Evolutionary conservation across 2,113 vertebrate genomes (phyloP), one percentile per base, ranked within the genome.

Genomic region (Genyomyrus donnyi): DNA sequence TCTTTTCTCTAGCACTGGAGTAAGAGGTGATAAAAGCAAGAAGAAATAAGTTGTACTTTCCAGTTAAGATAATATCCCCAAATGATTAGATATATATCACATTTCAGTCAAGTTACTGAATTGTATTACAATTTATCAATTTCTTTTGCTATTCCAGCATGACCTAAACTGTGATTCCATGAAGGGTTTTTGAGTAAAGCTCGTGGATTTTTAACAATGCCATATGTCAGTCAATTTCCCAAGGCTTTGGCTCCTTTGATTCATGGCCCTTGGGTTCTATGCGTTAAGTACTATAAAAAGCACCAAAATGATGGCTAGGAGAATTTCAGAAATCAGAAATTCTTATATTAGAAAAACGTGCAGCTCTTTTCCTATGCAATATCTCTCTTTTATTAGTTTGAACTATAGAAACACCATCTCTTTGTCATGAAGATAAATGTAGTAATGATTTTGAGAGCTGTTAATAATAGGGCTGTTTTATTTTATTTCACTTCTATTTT

Each of bases 251-350:
- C 74, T 80, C 31, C 74, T 42, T 17, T 42, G 19, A 80, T 17
- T 39, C 74, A 42, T 80, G 35, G 27, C 66, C 10, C 11, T 74
- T 74, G n/a, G 66, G 31, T 35, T 74, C 31, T 13, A 74, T 2
- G 35, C 42, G 1, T 77, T 80, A 6, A 80, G 11, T 15, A 39
- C 15, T 77, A 77, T 17, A 19, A 39, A 80, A 80, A 42, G 85
- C 17, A 9, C 84, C 90, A 56, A 56, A 52, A 91, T 91, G 19
- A 86, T 91, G 80, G 91, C 39, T 62, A 56, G 66, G 88, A 49
- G 52, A 83, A 90, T 90, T 88, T 89, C 86, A 88, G 52, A 35
- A 56, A 88, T 56, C 86, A 42, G 35, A 42, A 80, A 80, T 39
- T 80, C 35, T 39, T 80, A 77, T 77, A 42, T 42, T 42, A 80